Percentiles rank a stretch among this genome's conserved stretches.
phyloP scores from a whole-genome alignment of 2,888 invertebrate genomes.

The Philhelius pedissequus region DNA sequence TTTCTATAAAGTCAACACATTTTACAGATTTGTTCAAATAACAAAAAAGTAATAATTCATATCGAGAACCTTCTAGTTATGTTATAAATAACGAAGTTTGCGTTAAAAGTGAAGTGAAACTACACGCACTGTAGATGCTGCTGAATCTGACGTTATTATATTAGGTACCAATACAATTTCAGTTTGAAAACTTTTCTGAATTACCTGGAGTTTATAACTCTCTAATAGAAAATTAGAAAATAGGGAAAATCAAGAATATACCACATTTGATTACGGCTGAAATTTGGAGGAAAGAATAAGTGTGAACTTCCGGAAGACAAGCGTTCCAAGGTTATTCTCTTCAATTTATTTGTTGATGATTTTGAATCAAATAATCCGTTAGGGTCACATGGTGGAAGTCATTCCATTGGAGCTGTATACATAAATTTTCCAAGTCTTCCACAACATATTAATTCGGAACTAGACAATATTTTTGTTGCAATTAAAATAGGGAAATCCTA shows the following conservation, averaged over 20 bases:
- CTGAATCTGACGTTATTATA: not conserved
- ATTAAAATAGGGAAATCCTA: too few species aligned
- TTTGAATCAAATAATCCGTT: constrained; percentile 11
- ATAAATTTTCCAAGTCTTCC: not conserved
- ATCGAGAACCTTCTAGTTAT: not conserved
- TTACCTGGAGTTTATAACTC: not conserved
- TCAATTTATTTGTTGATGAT: not conserved
- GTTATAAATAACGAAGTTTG: too few species aligned
- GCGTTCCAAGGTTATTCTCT: not conserved
- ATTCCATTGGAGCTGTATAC: not conserved
- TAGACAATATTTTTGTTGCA: constrained; percentile 18
- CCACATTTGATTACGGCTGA: constrained; percentile 1
- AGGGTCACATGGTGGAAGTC: constrained; percentile 10
- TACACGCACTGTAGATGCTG: not conserved
- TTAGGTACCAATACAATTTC: not conserved
- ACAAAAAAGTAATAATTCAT: not conserved
- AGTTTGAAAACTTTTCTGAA: not conserved
- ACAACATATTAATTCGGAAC: constrained; percentile 1
- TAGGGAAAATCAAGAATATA: not conserved
- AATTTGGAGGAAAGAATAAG: constrained; percentile 4
- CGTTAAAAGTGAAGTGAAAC: too few species aligned
- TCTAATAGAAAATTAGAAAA: not conserved
- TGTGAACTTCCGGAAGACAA: not conserved
- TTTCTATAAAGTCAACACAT: not conserved
- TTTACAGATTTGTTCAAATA: not conserved